phyloP scores from a whole-genome alignment of 2,888 invertebrate genomes.

The Chironomus riparius region DNA sequence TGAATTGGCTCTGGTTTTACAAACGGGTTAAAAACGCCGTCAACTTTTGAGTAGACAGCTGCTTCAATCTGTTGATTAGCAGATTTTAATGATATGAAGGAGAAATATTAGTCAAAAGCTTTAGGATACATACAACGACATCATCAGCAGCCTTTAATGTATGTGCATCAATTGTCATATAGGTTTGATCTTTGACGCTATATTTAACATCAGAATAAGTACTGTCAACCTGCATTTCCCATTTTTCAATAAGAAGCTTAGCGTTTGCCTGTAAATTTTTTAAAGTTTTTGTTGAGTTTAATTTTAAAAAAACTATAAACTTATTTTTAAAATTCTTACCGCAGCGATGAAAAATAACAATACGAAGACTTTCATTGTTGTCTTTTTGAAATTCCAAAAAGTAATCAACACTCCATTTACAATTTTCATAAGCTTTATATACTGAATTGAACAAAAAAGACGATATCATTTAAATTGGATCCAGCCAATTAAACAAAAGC shows the following conservation, averaged over 20 bases:
- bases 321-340: not conserved
- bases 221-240: not conserved
- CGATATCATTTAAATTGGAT: no score
- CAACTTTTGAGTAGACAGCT: slow-evolving; percentile 8
- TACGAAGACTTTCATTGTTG: not conserved
- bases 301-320: not conserved
- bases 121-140: not conserved
- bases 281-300: no score
- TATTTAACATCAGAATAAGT: not conserved
- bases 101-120: not conserved
- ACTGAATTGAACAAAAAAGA: no score
- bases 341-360: not conserved
- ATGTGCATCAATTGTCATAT: not conserved
- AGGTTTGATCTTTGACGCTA: not conserved
- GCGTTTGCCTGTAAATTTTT: not conserved
- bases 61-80: not conserved
- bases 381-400: no score
- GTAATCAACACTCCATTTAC: no score
- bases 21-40: not conserved
- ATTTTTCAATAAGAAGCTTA: not conserved
- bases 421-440: no score
- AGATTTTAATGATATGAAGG: no score
- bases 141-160: not conserved
- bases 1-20: slow-evolving; percentile 1
- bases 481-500: no score